Evolutionary conservation across 1,140 invertebrate genomes (phyloP), one percentile per base, ranked within the genome.

Genomic region (Lineus longissimus): DNA sequence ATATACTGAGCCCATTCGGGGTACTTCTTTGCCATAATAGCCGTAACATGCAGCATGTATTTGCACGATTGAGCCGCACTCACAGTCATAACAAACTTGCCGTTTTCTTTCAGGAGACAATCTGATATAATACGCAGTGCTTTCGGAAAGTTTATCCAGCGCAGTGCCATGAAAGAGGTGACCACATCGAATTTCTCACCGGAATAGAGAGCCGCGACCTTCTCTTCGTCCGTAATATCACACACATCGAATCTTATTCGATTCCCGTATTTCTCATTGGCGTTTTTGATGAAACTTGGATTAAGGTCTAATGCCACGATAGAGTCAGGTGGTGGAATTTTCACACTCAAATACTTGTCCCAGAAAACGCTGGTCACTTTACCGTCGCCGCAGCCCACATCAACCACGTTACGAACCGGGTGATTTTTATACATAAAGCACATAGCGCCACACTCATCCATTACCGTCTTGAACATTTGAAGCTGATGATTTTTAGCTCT

Each of bases 291-390:
- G 40, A 43, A 43, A 43, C 40, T 43, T 19, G 40, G 40, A 43
- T 43, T 43, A 19, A 43, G 40, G 19, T 43, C 40, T 11, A 43
- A 43, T 43, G 40, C 40, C 19, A 43, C 40, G 40, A 43, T 43
- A 43, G 40, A 43, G 40, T 43, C 40, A 43, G 40, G 40, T 43
- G 40, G 40, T 43, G 40, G 40, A 43, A 43, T 43, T 43, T 43
- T 43, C 40, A 43, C 40, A 43, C 40, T 43, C 19, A 43, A 19
- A 19, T 43, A 43, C 40, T 43, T 43, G 40, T 43, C 40, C 40
- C 40, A 43, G 40, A 43, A 43, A 13, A 43, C 40, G 19, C 40
- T 43, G 11, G 40, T 43, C 40, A 43, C 40, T 43, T 43, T 43
- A 11, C 40, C 40, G 19, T 43, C 40, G 19, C 40, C 40, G 19